These are phyloP conservation scores for Sminthurinus signatus DNA, from an alignment of 1,140 invertebrate species.

Conservation along the genomic window DNA sequence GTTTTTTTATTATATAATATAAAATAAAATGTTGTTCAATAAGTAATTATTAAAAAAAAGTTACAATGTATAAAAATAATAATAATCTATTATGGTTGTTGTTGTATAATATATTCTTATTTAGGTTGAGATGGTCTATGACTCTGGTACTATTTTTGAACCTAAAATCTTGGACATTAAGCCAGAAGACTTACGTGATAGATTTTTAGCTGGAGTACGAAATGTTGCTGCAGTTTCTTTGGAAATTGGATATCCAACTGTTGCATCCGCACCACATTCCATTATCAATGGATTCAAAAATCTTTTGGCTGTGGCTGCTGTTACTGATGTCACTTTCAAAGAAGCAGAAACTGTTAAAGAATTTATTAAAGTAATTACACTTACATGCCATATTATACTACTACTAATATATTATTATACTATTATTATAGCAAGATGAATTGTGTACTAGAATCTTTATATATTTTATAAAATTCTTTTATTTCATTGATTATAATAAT, in stretches of 20 bases:
- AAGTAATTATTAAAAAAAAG: neutral
- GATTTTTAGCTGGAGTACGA: conserved; percentile 63
- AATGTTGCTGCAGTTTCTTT: conserved; percentile 93
- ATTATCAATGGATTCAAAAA: conserved; percentile 98
- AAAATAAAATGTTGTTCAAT: neutral
- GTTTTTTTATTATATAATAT: neutral
- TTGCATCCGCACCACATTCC: conserved; percentile 94
- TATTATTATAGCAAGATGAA: too few relatives aligned
- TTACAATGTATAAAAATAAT: neutral
- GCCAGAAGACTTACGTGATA: conserved; percentile 77
- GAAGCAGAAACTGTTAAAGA: conserved; percentile 89
- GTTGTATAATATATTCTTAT: neutral
- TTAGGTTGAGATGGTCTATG: conserved; percentile 77
- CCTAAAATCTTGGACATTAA: conserved; percentile 97
- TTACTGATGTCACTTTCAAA: conserved; percentile 90
- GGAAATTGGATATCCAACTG: conserved; percentile 88
- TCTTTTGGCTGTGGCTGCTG: conserved; percentile 89
- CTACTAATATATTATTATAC: too few relatives aligned
- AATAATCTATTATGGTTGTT: conserved; percentile 8
- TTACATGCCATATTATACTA: conserved; percentile 14
- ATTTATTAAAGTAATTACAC: conserved; percentile 63
- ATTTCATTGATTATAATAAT: neutral
- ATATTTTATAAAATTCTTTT: conserved; percentile 3
- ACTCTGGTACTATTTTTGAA: conserved; percentile 95
- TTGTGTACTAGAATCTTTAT: too few relatives aligned